Conservation (phyloP, 2,113 vertebrate genomes). For the Lanius ludovicianus region DNA sequence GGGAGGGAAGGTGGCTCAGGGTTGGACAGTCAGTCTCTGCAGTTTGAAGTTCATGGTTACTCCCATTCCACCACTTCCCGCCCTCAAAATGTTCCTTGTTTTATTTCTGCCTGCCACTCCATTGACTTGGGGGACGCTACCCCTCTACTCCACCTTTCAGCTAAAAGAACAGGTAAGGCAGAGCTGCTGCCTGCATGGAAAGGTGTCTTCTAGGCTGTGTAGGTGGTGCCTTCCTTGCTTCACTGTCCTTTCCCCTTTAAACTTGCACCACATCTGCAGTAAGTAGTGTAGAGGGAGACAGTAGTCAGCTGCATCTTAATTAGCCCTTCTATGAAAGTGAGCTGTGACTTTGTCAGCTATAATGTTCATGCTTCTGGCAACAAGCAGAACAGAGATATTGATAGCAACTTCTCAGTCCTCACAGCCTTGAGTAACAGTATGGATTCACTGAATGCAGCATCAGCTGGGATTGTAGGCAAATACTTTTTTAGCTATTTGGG, state of each 20-base stretch:
- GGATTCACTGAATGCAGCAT: neutral
- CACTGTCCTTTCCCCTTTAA: neutral
- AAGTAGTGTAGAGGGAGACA: neutral
- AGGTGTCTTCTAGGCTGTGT: neutral
- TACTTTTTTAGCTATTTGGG: neutral
- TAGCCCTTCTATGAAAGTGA: neutral
- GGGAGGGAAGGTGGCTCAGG: neutral
- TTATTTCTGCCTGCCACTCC: conserved; percentile 22
- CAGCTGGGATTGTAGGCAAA: neutral
- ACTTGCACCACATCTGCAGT: neutral
- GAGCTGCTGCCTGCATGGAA: neutral
- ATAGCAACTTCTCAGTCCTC: neutral
- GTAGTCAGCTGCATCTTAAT: neutral
- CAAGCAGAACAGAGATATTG: neutral
- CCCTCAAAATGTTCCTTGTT: conserved; percentile 39
- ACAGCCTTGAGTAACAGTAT: neutral
- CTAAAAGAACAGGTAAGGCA: conserved; percentile 58
- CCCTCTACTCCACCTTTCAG: neutral
- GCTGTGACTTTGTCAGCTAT: neutral
- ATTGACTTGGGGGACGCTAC: neutral
- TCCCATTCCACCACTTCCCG: neutral
- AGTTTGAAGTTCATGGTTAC: neutral
- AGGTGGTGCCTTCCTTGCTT: neutral
- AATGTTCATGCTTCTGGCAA: neutral
- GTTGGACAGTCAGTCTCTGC: neutral